Evolutionary conservation across 2,888 invertebrate species (phyloP).

Genomic region (Uloborus plumipes): DNA sequence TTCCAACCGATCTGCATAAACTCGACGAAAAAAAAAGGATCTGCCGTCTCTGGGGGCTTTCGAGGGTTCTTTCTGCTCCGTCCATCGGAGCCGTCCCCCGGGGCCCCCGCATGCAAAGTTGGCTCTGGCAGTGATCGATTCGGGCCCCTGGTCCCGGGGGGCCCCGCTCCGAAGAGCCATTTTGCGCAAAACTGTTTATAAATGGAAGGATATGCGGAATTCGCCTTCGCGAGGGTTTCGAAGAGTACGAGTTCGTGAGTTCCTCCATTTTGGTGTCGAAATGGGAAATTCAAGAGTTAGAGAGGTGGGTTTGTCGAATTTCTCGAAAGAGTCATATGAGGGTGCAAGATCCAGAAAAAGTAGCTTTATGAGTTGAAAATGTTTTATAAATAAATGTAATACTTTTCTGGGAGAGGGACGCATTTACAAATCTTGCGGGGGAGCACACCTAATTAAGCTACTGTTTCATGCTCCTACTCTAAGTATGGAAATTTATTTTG

Average conservation of each 20-base stretch:
- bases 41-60: slow-evolving; percentile 1
- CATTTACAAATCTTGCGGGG: no score
- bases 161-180: slow-evolving; percentile 44
- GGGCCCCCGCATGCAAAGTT: slow-evolving; percentile 46
- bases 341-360: no score
- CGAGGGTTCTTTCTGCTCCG: slow-evolving; percentile 27
- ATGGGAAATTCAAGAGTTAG: background rate
- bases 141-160: slow-evolving; percentile 17
- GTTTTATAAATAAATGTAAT: no score
- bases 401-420: no score
- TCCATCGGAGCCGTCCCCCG: slow-evolving; percentile 27
- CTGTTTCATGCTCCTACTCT: no score
- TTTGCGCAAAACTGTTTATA: slow-evolving; percentile 64
- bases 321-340: no score
- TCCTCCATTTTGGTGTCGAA: slow-evolving; percentile 8
- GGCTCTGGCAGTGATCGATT: slow-evolving; percentile 58
- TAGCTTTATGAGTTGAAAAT: no score
- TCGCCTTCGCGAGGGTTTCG: background rate
- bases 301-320: no score
- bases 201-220: slow-evolving; percentile 59
- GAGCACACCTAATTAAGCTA: no score
- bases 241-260: no score
- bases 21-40: slow-evolving; percentile 19
- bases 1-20: slow-evolving; percentile 55
- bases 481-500: no score